phyloP scores from a whole-genome alignment of 2,797 vertebrate genomes.

The Galagoides demidoff region DNA sequence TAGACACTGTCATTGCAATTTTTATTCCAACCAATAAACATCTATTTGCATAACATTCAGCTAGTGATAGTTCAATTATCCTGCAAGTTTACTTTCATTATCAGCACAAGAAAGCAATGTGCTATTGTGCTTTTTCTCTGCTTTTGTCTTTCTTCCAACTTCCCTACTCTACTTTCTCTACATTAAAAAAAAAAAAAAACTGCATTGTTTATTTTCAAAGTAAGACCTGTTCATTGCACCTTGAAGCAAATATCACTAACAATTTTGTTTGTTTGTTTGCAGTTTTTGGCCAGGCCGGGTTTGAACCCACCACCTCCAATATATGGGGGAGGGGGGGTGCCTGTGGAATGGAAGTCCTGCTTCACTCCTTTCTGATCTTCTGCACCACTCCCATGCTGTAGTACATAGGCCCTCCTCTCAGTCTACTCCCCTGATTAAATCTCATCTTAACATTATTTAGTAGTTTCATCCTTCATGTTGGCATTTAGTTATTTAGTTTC shows the following conservation, averaged over 20 bases:
- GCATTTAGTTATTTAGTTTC: not conserved
- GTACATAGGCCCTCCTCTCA: not conserved
- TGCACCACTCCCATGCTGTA: too few relatives aligned
- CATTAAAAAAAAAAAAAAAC: not conserved
- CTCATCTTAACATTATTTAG: not conserved
- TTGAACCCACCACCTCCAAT: too few relatives aligned
- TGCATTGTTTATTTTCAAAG: not conserved
- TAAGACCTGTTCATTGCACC: not conserved
- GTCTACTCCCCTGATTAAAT: not conserved
- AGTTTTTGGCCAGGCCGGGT: too few relatives aligned
- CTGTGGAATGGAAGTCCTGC: not conserved
- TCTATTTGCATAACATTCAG: slow-evolving; percentile 34
- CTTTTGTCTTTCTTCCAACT: not conserved
- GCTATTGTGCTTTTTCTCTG: not conserved
- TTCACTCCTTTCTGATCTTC: not conserved
- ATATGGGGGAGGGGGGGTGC: too few relatives aligned
- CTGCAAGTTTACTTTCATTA: slow-evolving; percentile 36
- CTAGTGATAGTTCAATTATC: slow-evolving; percentile 59
- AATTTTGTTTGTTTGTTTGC: not conserved
- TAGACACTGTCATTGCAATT: not conserved
- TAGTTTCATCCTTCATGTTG: not conserved
- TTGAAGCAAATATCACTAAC: not conserved
- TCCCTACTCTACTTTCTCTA: not conserved
- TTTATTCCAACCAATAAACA: slow-evolving; percentile 64
- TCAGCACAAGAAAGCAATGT: not conserved